Evolutionary conservation across 2,113 vertebrate genomes (phyloP), one percentile per base, ranked within the genome.

Genomic region (Mustela lutreola): DNA sequence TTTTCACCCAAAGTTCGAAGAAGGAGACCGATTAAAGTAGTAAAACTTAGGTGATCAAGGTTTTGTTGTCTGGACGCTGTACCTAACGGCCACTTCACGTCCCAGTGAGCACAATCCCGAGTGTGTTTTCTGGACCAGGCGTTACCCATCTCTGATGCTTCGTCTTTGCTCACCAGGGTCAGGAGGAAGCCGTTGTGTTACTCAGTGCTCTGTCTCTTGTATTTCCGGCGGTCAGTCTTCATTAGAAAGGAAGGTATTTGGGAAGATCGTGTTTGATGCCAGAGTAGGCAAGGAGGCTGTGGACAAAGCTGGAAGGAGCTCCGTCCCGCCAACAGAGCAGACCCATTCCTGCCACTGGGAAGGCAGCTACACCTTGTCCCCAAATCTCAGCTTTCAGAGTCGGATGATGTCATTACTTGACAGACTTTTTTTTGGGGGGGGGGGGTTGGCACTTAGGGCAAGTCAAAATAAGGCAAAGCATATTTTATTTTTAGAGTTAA

Each of bases 1-100:
- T 95, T 90, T 97, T 36, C 45, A 67, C 19, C 39, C 19, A 48
- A 71, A 87, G 39, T 87, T 83, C 67, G 33, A 65, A 50, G 80
- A 60, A 78, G 42, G 19, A 67, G 45, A 60, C 6, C 3, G 2
- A 70, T 36, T 14, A 31, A 65, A 73, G 65, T 12, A 26, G 53
- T 86, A 48, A 89, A 36, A 67, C 45, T 60, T 79, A 48, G 79
- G 86, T 18, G 33, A 67, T 31, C 3, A 21, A n/a, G 50, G n/a
- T 91, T 73, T 18, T 48, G 31, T 42, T 96, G 2, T 80, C 26
- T 86, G 78, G 81, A 63, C 7, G 19, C 39, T 31, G 28, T 28
- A 6, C 11, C 11, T 56, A 71, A n/a, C 31, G 62, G 28, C 62
- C 58, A 5, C 10, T 75, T 79, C 26, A 33, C 0, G 3, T 91